Base-by-base conservation (phyloP, 2,113 vertebrate genomes). In the Periophthalmodon schlosseri region DNA sequence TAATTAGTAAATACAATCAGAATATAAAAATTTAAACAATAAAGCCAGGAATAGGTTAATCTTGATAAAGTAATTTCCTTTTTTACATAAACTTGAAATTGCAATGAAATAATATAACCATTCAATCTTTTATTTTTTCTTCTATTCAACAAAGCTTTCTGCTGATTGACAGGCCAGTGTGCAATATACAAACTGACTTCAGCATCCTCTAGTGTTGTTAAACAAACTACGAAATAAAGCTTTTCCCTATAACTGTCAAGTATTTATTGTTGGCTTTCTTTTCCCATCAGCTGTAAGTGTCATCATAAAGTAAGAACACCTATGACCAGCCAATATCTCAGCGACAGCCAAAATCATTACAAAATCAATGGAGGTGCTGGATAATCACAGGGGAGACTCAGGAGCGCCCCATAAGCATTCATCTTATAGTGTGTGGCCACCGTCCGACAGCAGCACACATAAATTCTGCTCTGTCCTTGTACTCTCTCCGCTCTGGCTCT, bases 381-480 rank as follows among this genome's bases (percentile, higher is more conserved):
- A 76, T 84, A 83, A 87, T 84, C 71, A 83, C 78, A 76, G 14
- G 69, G 72, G 84, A 79, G 80, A 77, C 81, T 83, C 78, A 74
- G 72, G 74, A 81, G 74, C 77, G 78, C 86, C 72, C 71, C 64
- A 81, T 76, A 66, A 75, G 71, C 84, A 89, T 91, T 81, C 75
- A 64, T 88, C 84, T 87, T 72, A 52, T 69, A 34, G 73, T 77
- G 83, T 87, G 86, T 78, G 86, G 88, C 76, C 89, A 82, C 84
- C 81, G 79, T 77, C 72, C 68, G 70, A 79, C 70, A 75, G 76
- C 79, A 78, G 77, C 73, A 69, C 70, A 84, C 84, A 92, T 91
- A 89, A 86, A 91, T 89, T 84, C 58, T 58, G 74, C 83, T 86
- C 69, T 52, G 85, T 86, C 83, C 87, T 84, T 88, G 87, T 23